Evolutionary conservation across 2,113 vertebrate genomes (phyloP).

Genomic region (Sakesphorus luctuosus): DNA sequence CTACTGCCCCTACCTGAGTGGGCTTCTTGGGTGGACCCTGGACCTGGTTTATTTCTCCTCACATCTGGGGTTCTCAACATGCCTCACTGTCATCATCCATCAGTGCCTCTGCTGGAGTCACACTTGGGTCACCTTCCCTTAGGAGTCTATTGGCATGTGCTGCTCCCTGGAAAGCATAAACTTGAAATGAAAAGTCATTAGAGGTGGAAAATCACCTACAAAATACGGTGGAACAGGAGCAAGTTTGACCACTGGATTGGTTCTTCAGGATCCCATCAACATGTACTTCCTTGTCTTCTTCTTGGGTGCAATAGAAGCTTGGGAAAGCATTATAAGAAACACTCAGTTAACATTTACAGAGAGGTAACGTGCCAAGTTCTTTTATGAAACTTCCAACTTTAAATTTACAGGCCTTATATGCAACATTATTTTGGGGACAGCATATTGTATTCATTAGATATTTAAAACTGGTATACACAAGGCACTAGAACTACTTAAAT

Average conservation of each 20-base stretch:
- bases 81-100: neutral
- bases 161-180: neutral
- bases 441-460: constrained; percentile 40
- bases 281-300: neutral
- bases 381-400: neutral
- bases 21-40: neutral
- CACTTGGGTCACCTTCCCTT: neutral
- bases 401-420: constrained; percentile 2
- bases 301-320: neutral
- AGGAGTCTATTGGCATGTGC: neutral
- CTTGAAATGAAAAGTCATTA: neutral
- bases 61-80: accelerated
- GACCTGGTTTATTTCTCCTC: neutral
- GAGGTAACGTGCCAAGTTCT: neutral
- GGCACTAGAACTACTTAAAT: constrained; percentile 12
- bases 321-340: neutral
- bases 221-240: neutral
- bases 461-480: constrained; percentile 46
- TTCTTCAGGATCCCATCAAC: neutral
- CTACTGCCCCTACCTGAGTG: neutral
- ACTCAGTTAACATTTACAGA: neutral
- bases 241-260: neutral
- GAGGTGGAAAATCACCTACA: neutral
- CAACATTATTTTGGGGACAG: neutral
- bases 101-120: neutral